Evolutionary conservation across 2,888 invertebrate genomes (phyloP), one percentile per base, ranked within the genome.

Genomic region (Gryllus longicercus): DNA sequence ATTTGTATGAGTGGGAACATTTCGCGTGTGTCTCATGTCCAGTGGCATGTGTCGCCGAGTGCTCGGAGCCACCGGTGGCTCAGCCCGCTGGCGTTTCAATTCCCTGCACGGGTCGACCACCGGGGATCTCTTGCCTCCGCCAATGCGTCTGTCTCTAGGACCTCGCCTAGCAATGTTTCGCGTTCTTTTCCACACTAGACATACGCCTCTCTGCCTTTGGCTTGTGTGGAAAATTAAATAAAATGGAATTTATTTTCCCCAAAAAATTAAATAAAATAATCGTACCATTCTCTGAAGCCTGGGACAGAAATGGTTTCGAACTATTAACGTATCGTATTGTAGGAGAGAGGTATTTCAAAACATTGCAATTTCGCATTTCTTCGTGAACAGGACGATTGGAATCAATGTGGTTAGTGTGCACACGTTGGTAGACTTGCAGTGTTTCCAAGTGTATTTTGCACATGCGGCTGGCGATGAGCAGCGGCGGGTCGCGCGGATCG

Each of bases 281-380:
- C 77, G 77, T 18, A n/a, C 50, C 77, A 77, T 49, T 50, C 77
- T 63, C 50, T 50, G 77, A 14, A 50, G 77, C 77, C 50, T 50
- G 77, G 77, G 77, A 77, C 77, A 50, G 77, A 49, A 50, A 49
- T 50, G 77, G 77, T 18, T 50, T 12, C 77, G 77, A n/a, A 18
- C 14, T n/a, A 50, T 50, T 49, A 49, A 50, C 38, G 49, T 18
- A 38, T 50, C 77, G 77, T 49, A 21, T 18, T 21, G n/a, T n/a
- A n/a, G 77, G 38, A 76, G 76, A 38, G 76, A 23, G 76, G 25
- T 76, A n/a, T 63, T 38, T 38, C 38, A 38, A 38, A 38, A 38
- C 38, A 38, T 38, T 38, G 38, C 38, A 38, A 38, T 38, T 38
- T 38, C 8, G 38, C 38, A 38, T 38, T 38, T 38, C 38, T 38